Conservation (phyloP, 1,140 invertebrate species). For the Zaprionus lachaisei region DNA sequence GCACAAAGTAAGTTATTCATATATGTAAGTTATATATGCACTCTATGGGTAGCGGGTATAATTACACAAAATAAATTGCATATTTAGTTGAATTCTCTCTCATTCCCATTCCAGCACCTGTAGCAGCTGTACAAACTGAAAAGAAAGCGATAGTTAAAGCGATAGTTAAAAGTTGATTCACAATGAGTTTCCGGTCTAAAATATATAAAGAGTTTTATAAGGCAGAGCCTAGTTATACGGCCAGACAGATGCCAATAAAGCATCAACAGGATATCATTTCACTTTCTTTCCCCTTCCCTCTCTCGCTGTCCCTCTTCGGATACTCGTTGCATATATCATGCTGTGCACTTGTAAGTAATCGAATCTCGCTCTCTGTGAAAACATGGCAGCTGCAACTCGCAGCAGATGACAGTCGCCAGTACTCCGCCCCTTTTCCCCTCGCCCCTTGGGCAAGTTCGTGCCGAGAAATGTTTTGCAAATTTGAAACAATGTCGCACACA, state of each 20-base stretch:
- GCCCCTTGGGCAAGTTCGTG: neutral
- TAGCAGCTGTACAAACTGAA: neutral
- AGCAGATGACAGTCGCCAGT: neutral
- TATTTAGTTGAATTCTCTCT: too few species aligned
- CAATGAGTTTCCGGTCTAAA: neutral
- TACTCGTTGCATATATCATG: neutral
- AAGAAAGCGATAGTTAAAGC: neutral
- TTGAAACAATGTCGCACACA: slow-evolving; percentile 27
- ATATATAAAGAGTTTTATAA: neutral
- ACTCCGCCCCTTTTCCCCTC: neutral
- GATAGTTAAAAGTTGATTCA: neutral
- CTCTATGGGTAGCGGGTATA: too few species aligned
- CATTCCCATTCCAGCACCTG: neutral
- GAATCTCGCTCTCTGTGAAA: neutral
- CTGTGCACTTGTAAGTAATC: slow-evolving; percentile 7
- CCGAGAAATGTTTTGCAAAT: slow-evolving; percentile 19
- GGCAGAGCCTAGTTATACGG: neutral
- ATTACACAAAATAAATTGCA: too few species aligned
- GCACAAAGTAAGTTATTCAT: too few species aligned
- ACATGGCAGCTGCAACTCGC: slow-evolving; percentile 2
- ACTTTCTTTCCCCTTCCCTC: neutral
- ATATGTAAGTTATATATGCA: too few species aligned
- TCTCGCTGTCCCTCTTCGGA: neutral
- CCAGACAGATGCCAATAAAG: neutral
- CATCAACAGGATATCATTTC: neutral